A percentile compares a stretch with the other conserved stretches of the same genome.
phyloP scores from a whole-genome alignment of 2,888 invertebrate genomes.

The Philaethria dido region DNA sequence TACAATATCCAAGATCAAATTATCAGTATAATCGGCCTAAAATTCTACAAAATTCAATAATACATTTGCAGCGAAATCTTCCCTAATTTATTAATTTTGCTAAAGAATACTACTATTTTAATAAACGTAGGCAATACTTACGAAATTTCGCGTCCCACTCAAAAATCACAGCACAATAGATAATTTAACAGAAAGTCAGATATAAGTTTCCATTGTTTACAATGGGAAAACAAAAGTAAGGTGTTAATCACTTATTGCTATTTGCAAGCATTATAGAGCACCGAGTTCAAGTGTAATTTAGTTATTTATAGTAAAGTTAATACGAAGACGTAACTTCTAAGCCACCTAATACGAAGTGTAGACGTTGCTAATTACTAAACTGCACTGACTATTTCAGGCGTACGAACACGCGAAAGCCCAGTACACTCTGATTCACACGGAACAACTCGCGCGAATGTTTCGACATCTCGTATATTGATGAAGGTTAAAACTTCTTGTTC shows the following conservation, averaged over 20 bases:
- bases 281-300: constrained; percentile 4
- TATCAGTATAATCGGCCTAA: constrained; percentile 9
- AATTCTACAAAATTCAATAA: too few relatives aligned
- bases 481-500: constrained; percentile 59
- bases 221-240: background rate
- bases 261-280: background rate
- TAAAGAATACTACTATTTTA: background rate
- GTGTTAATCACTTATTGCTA: background rate
- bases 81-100: too few relatives aligned
- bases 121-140: constrained; percentile 11
- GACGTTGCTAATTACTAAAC: constrained; percentile 64
- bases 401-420: constrained; percentile 64
- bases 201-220: background rate
- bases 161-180: constrained; percentile 12
- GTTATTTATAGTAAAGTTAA: constrained; percentile 25
- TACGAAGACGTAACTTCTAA: constrained; percentile 46
- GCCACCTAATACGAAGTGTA: constrained; percentile 52
- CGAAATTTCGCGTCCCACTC: constrained; percentile 1
- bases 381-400: constrained; percentile 75
- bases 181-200: background rate
- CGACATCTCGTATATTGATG: constrained; percentile 67
- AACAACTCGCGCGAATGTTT: constrained; percentile 65
- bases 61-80: background rate
- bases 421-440: constrained; percentile 73
- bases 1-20: constrained; percentile 8